Evolutionary conservation across 2,797 vertebrate genomes (phyloP), one percentile per base, ranked within the genome.

Genomic region (Erithacus rubecula): DNA sequence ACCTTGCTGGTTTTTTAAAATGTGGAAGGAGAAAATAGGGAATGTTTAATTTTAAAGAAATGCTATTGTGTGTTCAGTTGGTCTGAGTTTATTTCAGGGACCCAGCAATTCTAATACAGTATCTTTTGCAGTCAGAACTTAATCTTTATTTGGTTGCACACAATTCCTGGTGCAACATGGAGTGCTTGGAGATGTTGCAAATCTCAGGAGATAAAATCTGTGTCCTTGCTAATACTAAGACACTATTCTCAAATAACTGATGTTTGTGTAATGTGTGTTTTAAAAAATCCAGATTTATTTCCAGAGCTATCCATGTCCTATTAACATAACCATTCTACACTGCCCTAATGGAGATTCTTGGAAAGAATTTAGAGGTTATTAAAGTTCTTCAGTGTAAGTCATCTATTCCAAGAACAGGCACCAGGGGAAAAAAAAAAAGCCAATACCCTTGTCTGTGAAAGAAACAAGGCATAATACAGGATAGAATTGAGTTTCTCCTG

Each of bases 341-440:
- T 55, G 82, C 62, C 79, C 78, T 86, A 81, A 65, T 85, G 68
- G 75, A 87, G 68, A 58, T 65, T 89, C 79, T 86, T 90, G 72
- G 81, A 92, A 93, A 89, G 69, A 81, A 81, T 86, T 74, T 52
- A 63, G 69, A 89, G 27, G 36, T 83, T 85, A 78, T 91, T 80
- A 27, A 75, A 89, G 43, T 87, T 80, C 30, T 90, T 80, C 26
- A 44, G 53, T 77, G n/a, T 22, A 89, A 94, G 64, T 77, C 56
- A 49, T 83, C 43, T 78, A 29, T 95, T 91, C 82, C 87, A 92
- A 93, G 72, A 86, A 81, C 62, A 75, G 44, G 72, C 60, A 85
- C 29, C 3, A 3, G 12, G 11, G 23, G 23, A 30, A 7, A 4
- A 2, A 51, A 11, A 18, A 11, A 41, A 53, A 62, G 30, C 29